A percentile compares a stretch with the other conserved stretches of the same genome.
These are phyloP conservation scores for Argynnis bischoffii DNA, from an alignment of 2,888 invertebrate genomes.

Conservation along the genomic window DNA sequence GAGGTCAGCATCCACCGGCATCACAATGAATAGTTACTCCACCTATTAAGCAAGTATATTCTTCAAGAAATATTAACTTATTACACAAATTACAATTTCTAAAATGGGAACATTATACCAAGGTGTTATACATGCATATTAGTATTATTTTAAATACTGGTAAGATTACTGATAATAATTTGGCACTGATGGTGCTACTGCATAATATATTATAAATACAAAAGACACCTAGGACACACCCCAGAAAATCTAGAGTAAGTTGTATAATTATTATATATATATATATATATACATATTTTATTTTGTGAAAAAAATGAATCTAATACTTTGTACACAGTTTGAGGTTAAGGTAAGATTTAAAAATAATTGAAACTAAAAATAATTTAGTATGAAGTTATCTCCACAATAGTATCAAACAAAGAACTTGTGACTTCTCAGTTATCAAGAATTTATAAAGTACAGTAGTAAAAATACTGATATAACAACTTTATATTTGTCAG, in stretches of 20 bases:
- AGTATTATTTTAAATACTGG: too few relatives aligned
- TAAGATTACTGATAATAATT: too few relatives aligned
- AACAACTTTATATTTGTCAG: not conserved
- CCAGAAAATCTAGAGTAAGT: too few relatives aligned
- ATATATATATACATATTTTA: not conserved
- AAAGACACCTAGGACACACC: too few relatives aligned
- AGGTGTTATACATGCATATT: too few relatives aligned
- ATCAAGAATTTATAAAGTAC: slow-evolving; percentile 7
- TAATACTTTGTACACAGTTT: not conserved
- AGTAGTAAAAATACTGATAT: slow-evolving; percentile 7
- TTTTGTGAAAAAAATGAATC: not conserved
- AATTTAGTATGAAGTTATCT: slow-evolving; percentile 11
- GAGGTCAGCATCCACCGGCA: slow-evolving; percentile 83
- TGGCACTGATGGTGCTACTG: too few relatives aligned
- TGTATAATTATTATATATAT: not conserved
- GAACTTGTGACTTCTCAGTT: slow-evolving; percentile 16
- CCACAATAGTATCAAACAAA: slow-evolving; percentile 21
- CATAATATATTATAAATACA: too few relatives aligned
- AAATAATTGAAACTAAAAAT: slow-evolving; percentile 11
- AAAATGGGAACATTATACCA: not conserved
- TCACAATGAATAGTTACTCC: slow-evolving; percentile 82
- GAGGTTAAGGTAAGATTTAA: not conserved
- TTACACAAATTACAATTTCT: not conserved
- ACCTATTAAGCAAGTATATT: slow-evolving; percentile 53
- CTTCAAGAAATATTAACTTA: slow-evolving; percentile 4